Percentiles rank a stretch among this genome's conserved stretches.
Conservation (phyloP, 1,140 invertebrate genomes). For the Drosophila repletoides region DNA sequence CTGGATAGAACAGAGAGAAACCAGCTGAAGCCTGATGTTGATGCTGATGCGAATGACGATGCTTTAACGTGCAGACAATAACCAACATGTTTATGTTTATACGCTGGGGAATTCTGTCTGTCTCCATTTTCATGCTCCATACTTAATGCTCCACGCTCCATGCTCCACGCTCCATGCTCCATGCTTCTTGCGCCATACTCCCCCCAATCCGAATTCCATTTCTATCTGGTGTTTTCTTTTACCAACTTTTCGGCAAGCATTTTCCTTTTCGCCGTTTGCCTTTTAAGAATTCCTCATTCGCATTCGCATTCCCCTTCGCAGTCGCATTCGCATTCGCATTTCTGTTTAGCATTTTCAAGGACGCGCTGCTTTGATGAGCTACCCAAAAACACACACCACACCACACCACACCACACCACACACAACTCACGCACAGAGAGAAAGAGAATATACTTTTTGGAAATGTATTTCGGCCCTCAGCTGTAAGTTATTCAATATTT, state of each 20-base stretch:
- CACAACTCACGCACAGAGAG: background rate
- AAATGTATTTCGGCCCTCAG: slow-evolving; percentile 18
- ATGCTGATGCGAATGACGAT: background rate
- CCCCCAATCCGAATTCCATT: slow-evolving; percentile 1
- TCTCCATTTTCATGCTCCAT: slow-evolving; percentile 3
- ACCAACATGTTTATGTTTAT: slow-evolving; percentile 54
- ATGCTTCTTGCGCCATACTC: background rate
- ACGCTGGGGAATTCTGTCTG: slow-evolving; percentile 35
- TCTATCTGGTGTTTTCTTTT: background rate
- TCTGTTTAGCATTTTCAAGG: slow-evolving; percentile 50
- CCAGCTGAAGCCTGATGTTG: background rate
- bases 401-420: background rate
- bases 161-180: no score
- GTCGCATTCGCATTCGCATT: slow-evolving; percentile 26
- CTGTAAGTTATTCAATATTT: slow-evolving; percentile 55
- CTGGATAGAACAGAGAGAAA: no score
- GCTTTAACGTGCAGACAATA: slow-evolving; percentile 48
- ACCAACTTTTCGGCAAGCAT: slow-evolving; percentile 13
- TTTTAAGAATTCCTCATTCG: slow-evolving; percentile 34
- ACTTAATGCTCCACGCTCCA: no score
- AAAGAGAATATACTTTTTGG: background rate
- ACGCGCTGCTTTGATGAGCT: slow-evolving; percentile 40
- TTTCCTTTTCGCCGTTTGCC: slow-evolving; percentile 17
- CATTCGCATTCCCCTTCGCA: slow-evolving; percentile 13
- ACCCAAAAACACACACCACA: background rate